A percentile compares a stretch with the other conserved stretches of the same genome.
phyloP scores from a whole-genome alignment of 1,140 invertebrate genomes.

The Cydia strobilella region DNA sequence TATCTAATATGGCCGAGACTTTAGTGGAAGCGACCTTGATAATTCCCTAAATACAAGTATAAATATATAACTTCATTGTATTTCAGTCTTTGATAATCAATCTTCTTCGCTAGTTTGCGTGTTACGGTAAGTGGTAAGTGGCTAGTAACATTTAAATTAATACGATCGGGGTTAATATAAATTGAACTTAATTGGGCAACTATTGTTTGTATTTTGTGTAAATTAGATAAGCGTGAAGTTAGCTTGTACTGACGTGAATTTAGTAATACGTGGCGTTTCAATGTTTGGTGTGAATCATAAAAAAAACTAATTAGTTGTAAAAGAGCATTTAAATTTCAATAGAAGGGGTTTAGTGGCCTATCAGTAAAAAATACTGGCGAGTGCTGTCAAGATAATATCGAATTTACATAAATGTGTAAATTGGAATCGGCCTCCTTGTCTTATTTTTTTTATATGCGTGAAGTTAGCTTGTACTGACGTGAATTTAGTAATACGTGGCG shows the following conservation, averaged over 20 bases:
- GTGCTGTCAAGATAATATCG: too few relatives aligned
- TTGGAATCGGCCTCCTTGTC: too few relatives aligned
- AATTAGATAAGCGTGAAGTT: not conserved
- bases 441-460: not conserved
- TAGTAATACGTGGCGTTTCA: not conserved
- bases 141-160: conserved; percentile 25
- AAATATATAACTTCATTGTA: conserved; percentile 22
- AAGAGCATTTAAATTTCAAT: too few relatives aligned
- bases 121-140: conserved; percentile 25
- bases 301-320: not conserved
- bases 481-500: not conserved
- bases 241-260: not conserved
- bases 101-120: conserved; percentile 23
- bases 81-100: conserved; percentile 7
- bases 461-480: not conserved
- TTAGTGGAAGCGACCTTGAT: conserved; percentile 1
- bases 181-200: not conserved
- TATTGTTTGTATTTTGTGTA: not conserved
- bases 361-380: too few relatives aligned
- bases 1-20: not conserved
- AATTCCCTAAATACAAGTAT: conserved; percentile 2
- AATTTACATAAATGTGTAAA: too few relatives aligned
- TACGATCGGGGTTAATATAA: conserved; percentile 12
- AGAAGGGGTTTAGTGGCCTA: too few relatives aligned
- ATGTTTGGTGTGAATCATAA: not conserved